phyloP scores from a whole-genome alignment of 2,113 vertebrate genomes.

The Anolis carolinensis region DNA sequence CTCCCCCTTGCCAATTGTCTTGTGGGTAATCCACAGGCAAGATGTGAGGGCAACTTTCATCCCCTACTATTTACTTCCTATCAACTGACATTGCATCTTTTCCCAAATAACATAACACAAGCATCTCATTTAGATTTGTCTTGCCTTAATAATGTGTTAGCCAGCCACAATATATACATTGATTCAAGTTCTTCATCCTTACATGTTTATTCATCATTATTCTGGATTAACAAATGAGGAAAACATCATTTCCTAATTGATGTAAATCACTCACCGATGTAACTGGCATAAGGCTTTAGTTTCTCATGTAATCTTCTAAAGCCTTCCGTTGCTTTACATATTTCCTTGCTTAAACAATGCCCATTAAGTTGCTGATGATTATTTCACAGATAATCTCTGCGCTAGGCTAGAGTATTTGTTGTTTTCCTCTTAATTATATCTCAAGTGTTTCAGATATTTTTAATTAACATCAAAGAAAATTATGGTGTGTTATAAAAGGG shows the following conservation, averaged over 20 bases:
- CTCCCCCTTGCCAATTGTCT: background rate
- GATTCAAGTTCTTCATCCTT: constrained; percentile 11
- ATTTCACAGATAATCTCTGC: constrained; percentile 24
- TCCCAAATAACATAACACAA: background rate
- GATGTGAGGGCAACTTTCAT: background rate
- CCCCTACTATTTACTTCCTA: background rate
- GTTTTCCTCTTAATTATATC: constrained; percentile 28
- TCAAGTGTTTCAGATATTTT: constrained; percentile 25
- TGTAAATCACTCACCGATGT: constrained; percentile 12
- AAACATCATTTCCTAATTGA: background rate
- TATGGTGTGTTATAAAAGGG: background rate
- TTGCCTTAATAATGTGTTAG: background rate
- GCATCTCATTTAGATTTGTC: background rate
- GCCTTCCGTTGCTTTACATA: background rate
- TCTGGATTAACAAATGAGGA: constrained; percentile 29
- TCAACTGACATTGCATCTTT: background rate
- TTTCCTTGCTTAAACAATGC: constrained; percentile 17
- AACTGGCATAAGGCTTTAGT: background rate
- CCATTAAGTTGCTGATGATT: constrained; percentile 30
- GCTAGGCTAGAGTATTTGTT: constrained; percentile 12
- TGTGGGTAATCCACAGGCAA: background rate
- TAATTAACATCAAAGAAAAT: constrained; percentile 38
- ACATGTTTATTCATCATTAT: constrained; percentile 11
- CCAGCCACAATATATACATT: background rate
- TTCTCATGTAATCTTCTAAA: constrained; percentile 19